Conservation (phyloP, 1,140 invertebrate genomes). For the Matsumurasca onukii region DNA sequence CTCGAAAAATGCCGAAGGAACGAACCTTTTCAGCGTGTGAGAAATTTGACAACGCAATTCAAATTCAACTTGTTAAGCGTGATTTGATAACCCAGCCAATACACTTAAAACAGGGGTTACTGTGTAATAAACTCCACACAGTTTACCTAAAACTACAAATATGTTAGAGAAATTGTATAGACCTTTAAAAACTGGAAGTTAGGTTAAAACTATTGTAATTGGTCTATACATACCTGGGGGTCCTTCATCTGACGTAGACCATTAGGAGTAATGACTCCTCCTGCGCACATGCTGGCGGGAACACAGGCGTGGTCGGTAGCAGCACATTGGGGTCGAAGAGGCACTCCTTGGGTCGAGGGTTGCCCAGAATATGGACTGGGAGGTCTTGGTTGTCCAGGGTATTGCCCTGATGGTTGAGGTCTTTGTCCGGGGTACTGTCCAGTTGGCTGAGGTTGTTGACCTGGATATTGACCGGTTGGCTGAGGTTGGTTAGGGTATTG, state of each 20-base stretch:
- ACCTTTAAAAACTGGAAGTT: no score
- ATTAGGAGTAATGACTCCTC: conserved; percentile 15
- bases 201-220: no score
- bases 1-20: no score
- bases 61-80: no score
- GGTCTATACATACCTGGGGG: conserved; percentile 5
- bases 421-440: not conserved
- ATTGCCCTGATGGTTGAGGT: not conserved
- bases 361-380: not conserved
- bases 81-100: no score
- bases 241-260: conserved; percentile 15
- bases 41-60: no score
- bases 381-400: not conserved
- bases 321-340: not conserved
- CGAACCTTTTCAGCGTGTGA: no score
- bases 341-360: not conserved
- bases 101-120: no score
- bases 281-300: conserved; percentile 11
- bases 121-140: no score
- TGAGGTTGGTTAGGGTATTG: not conserved
- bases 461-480: not conserved
- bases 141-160: no score
- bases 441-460: conserved; percentile 26
- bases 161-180: no score
- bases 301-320: conserved; percentile 12